A percentile compares a stretch with the other conserved stretches of the same genome.
Evolutionary conservation across 2,797 vertebrate species (phyloP).

Genomic region (Smutsia gigantea): DNA sequence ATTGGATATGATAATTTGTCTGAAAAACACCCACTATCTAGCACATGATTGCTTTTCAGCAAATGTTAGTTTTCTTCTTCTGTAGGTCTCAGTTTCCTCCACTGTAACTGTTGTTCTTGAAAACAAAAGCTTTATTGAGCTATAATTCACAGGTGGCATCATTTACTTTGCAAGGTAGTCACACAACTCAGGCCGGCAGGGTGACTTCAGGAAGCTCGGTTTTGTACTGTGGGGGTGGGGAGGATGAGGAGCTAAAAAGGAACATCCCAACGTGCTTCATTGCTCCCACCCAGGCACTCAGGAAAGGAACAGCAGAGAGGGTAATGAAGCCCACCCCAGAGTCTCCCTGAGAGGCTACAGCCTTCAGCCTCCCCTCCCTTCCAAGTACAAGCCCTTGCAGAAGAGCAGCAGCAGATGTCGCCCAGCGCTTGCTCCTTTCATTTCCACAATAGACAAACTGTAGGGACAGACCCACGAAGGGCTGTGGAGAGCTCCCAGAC

Average conservation of each 20-base stretch:
- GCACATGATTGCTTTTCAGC: background rate
- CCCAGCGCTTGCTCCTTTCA: background rate
- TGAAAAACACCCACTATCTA: background rate
- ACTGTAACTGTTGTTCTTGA: slow-evolving; percentile 19
- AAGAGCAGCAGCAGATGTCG: background rate
- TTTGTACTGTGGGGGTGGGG: background rate
- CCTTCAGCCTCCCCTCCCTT: background rate
- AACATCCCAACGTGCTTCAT: background rate
- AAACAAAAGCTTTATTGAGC: background rate
- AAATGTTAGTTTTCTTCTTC: background rate
- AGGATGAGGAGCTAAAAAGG: background rate
- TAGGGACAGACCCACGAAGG: background rate
- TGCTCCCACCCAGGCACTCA: background rate
- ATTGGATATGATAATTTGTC: background rate
- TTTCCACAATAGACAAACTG: background rate
- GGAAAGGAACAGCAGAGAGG: background rate
- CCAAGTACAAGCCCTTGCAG: background rate
- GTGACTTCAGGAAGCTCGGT: background rate
- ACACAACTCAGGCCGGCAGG: background rate
- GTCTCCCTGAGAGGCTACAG: background rate
- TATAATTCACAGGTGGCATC: background rate
- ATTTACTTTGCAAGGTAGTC: background rate
- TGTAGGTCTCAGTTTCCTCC: slow-evolving; percentile 17
- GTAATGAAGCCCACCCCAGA: background rate
- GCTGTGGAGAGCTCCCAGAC: background rate